Evolutionary conservation across 30 jellyfish, hydroid and myxozoan species (phyloP).

Genomic region (Hydractinia symbiolongicarpus): DNA sequence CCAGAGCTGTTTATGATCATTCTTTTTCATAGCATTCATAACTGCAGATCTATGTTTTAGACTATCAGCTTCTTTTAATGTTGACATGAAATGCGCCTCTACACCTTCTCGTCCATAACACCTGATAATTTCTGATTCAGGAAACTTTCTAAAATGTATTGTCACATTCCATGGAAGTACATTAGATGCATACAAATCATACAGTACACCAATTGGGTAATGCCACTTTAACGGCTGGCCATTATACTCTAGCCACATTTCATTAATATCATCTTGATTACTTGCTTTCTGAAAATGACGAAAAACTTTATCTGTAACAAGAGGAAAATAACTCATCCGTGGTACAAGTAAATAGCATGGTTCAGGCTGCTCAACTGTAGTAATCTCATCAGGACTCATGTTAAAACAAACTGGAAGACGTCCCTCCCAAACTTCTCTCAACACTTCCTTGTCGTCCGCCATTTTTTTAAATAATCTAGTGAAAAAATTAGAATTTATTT

Average conservation of each 20-base stretch:
- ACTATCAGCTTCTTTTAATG: constrained; percentile 92
- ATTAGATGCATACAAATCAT: constrained; percentile 69
- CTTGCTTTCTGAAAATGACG: constrained; percentile 90
- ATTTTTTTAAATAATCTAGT: constrained; percentile 19
- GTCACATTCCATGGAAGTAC: constrained; percentile 90
- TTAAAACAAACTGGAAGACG: constrained; percentile 88
- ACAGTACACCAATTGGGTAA: constrained; percentile 90
- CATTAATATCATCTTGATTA: constrained; percentile 76
- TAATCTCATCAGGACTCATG: constrained; percentile 92
- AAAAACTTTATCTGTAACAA: constrained; percentile 86
- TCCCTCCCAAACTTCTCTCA: constrained; percentile 98
- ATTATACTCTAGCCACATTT: constrained; percentile 90
- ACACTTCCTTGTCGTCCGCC: constrained; percentile 98
- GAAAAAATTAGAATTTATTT: no score
- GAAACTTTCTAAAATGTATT: constrained; percentile 84
- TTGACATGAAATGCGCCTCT: constrained; percentile 92
- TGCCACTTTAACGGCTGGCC: constrained; percentile 98
- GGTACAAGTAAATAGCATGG: constrained; percentile 96
- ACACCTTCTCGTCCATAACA: constrained; percentile 86
- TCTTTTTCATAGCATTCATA: constrained; percentile 92
- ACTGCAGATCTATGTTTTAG: constrained; percentile 87
- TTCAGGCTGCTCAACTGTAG: constrained; percentile 97
- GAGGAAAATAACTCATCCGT: constrained; percentile 88
- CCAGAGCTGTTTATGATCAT: constrained; percentile 97
- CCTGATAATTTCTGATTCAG: constrained; percentile 69